Percentiles rank a stretch among this genome's conserved stretches.
phyloP scores from a whole-genome alignment of 2,113 vertebrate genomes.

The Bothrops jararaca region DNA sequence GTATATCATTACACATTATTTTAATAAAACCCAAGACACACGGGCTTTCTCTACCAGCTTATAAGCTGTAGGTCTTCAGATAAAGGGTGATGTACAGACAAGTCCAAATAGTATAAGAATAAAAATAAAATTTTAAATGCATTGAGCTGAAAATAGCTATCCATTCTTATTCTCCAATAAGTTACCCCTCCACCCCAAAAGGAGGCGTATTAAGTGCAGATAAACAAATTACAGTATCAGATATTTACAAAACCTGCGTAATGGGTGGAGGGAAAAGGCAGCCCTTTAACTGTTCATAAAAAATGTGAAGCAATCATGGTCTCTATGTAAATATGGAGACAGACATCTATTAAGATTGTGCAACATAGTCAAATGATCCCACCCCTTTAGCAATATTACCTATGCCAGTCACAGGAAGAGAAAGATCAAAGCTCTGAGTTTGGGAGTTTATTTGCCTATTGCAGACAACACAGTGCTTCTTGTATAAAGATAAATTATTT shows the following conservation, averaged over 20 bases:
- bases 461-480: conserved; percentile 25
- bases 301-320: conserved; percentile 75
- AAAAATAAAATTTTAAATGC: conserved; percentile 27
- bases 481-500: conserved; percentile 9
- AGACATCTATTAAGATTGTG: conserved; percentile 18
- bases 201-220: conserved; percentile 69
- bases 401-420: conserved; percentile 48
- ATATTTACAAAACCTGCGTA: conserved; percentile 80
- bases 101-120: not conserved
- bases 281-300: conserved; percentile 81
- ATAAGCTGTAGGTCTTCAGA: not conserved
- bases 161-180: conserved; percentile 15
- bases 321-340: conserved; percentile 20
- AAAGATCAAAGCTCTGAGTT: conserved; percentile 22
- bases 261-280: conserved; percentile 78
- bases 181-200: conserved; percentile 42
- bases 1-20: conserved; percentile 5
- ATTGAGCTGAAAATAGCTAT: conserved; percentile 8
- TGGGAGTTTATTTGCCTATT: conserved; percentile 1
- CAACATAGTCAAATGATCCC: not conserved
- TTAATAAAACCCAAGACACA: not conserved
- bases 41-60: not conserved
- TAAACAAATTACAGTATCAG: conserved; percentile 72
- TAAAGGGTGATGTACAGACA: conserved; percentile 3
- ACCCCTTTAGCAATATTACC: conserved; percentile 43